These are phyloP conservation scores for Limnothrissa miodon DNA, from an alignment of 2,113 vertebrate species.

Conservation along the genomic window DNA sequence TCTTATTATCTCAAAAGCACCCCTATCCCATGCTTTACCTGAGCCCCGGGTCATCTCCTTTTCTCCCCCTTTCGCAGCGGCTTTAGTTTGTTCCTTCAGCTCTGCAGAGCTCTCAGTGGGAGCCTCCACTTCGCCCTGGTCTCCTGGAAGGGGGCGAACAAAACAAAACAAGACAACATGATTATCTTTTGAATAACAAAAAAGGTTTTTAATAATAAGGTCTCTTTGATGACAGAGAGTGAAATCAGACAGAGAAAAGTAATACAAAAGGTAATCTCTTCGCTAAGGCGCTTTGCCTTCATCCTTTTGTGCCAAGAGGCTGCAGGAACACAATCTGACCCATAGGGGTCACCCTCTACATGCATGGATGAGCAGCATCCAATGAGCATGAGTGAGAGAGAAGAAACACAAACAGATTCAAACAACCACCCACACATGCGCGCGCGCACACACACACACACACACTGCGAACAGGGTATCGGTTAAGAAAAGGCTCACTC, in stretches of 20 bases:
- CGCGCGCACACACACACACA: constrained; percentile 9
- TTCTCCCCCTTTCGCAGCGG: constrained; percentile 71
- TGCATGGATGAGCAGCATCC: constrained; percentile 19
- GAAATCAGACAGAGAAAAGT: not conserved
- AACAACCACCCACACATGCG: not conserved
- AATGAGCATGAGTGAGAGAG: not conserved
- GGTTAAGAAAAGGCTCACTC: not conserved
- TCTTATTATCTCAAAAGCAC: not conserved
- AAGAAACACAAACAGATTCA: not conserved
- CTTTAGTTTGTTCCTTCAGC: constrained; percentile 86
- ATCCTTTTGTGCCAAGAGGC: constrained; percentile 17
- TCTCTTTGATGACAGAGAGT: not conserved
- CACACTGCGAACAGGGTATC: not conserved
- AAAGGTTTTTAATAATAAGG: not conserved
- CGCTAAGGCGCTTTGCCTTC: not conserved
- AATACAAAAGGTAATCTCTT: not conserved
- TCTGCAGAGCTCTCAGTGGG: constrained; percentile 75
- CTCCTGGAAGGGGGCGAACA: constrained; percentile 72
- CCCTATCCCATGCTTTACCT: constrained; percentile 61
- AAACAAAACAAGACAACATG: constrained; percentile 35
- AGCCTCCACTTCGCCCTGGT: constrained; percentile 82
- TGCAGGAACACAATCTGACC: constrained; percentile 41
- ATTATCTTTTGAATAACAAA: constrained; percentile 21
- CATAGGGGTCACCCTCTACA: constrained; percentile 54
- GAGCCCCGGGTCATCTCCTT: constrained; percentile 78